Evolutionary conservation across 2,888 invertebrate species (phyloP), one percentile per base, ranked within the genome.

Genomic region (Caenorhabditis zanzibari): DNA sequence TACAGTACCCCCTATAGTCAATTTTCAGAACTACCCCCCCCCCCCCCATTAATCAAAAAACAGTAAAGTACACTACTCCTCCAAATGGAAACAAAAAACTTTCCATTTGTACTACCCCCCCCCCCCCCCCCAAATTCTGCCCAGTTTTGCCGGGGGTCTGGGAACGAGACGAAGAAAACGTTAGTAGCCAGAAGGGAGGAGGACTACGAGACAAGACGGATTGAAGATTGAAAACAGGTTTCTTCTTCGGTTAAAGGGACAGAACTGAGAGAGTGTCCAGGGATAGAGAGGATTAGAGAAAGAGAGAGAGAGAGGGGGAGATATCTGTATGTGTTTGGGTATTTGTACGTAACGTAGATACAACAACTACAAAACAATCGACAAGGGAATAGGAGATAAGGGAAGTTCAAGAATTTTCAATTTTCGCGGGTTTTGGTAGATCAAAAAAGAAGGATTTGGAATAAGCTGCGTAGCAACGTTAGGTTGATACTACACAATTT

Each of bases 221-320:
- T 69, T 69, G 76, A 56, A 26, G 35, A 59, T 76, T 59, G 61
- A 69, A 77, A 77, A 77, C 76, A 77, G 76, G 76, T 77, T 77
- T 69, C 24, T 26, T 22, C 12, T 47, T 19, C n/a, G n/a, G n/a
- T n/a, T n/a, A n/a, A n/a, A 47, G 47, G 19, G 74, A 54, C 26
- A 22, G 63, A 28, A 59, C 26, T 14, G 41, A 59, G 54, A 44
- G 63, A 63, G 32, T 38, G 59, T 58, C 56, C 56, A 58, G 28
- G 16, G 16, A 19, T 35, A 12, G 61, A 61, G 32, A 41, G 52
- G 26, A 28, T 16, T 38, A 56, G 56, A 14, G 44, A 66, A 16
- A 38, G 16, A 58, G 68, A 41, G 61, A 61, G 35, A 58, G 68
- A 41, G 61, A 61, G 35, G 35, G 28, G 26, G 32, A 16, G 19